These are phyloP conservation scores for Eulemur albifrons DNA, from an alignment of 2,797 vertebrate species.

Conservation along the genomic window DNA sequence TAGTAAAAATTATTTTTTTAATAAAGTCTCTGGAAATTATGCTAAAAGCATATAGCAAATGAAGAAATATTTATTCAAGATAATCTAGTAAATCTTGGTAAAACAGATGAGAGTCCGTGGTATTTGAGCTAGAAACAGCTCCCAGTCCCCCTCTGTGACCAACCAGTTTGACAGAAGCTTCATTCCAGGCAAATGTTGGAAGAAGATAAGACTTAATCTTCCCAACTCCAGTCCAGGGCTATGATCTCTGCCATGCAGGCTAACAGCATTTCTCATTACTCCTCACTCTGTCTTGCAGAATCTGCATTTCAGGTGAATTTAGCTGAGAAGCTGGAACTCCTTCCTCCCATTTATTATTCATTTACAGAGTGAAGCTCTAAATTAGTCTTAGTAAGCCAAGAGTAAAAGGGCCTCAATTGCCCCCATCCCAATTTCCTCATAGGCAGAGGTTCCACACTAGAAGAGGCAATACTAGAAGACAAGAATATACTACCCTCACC, in stretches of 20 bases:
- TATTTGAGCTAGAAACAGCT: not conserved
- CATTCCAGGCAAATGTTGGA: not conserved
- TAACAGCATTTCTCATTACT: not conserved
- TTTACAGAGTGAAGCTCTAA: not conserved
- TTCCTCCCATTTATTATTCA: not conserved
- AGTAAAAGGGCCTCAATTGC: not conserved
- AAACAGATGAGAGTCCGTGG: not conserved
- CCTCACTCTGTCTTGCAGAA: not conserved
- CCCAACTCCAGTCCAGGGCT: not conserved
- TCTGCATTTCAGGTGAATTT: not conserved
- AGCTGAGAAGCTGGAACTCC: not conserved
- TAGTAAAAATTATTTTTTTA: not conserved
- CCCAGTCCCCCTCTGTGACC: not conserved
- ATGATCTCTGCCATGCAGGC: not conserved
- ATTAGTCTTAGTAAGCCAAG: not conserved
- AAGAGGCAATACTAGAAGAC: not conserved
- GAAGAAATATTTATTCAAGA: not conserved
- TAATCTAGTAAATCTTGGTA: not conserved
- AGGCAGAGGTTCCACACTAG: not conserved
- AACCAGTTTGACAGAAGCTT: not conserved
- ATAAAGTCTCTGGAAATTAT: not conserved
- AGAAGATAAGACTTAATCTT: not conserved
- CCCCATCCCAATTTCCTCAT: not conserved
- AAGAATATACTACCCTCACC: not conserved
- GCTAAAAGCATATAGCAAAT: not conserved